Base-by-base conservation (phyloP, 2,797 vertebrate genomes). In the Xerus rutilus region DNA sequence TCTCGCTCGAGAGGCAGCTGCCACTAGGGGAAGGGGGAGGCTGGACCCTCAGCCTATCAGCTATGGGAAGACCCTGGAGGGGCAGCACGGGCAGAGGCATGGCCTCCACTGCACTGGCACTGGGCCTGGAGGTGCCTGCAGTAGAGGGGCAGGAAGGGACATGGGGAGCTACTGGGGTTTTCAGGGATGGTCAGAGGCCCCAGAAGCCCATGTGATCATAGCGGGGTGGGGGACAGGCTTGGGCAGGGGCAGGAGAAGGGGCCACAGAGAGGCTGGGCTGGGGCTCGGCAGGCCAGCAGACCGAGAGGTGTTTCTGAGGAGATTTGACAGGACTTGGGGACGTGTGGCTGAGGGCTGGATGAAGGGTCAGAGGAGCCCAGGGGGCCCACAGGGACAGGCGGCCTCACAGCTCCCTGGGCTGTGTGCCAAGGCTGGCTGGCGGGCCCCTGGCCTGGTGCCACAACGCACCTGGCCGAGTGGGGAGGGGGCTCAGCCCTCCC, bases 401-500 rank as follows among this genome's bases (percentile, higher is more conserved):
- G 85, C 69, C 89, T 45, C 39, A 0, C 2, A n/a, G 0, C 62
- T 86, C 76, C 59, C 85, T 1, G 76, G 96, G 95, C 97, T 1
- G 43, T 0, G 67, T 20, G 95, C 96, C 94, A 92, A 54, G 64
- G 28, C 77, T 70, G 87, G 93, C 86, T 10, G 92, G 95, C 74
- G 65, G 28, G 69, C 49, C 13, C 52, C 78, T 89, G 86, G 70
- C 94, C n/a, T 10, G 64, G 59, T 43, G 32, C 39, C 20, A 49
- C 15, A 12, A 11, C 35, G 23, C 91, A 43, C 25, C 30, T 45
- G 70, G 25, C 73, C 23, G 3, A 96, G 95, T 95, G 96, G 95
- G 97, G 92, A 92, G 97, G 96, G 97, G 94, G 82, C 90, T 64
- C 7, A 30, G 49, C 88, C 62, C 97, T 35, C 90, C 95, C 84